Conservation (phyloP, 2,888 invertebrate species). For the Willowsia nigromaculata region DNA sequence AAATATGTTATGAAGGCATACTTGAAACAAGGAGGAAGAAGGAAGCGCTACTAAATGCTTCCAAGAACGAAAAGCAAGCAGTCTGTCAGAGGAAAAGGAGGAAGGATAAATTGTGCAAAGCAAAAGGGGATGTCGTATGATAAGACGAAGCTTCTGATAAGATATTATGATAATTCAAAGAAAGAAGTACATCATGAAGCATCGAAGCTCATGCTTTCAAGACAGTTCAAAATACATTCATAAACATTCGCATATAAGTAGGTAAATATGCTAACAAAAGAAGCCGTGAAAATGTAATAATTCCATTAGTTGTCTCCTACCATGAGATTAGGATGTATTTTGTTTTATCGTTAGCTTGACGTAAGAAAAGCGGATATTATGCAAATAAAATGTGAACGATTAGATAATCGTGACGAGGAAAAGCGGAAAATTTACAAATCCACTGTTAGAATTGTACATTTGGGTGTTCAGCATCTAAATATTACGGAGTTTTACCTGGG, state of each 20-base stretch:
- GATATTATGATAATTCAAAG: conserved; percentile 12
- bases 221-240: too few relatives aligned
- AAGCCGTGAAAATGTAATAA: not conserved
- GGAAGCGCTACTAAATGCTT: conserved; percentile 1
- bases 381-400: not conserved
- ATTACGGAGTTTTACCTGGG: conserved; percentile 73
- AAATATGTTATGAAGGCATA: not conserved
- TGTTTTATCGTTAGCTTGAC: not conserved
- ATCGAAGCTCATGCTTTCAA: too few relatives aligned
- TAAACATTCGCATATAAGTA: not conserved
- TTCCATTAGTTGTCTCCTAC: not conserved
- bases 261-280: not conserved
- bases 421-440: not conserved
- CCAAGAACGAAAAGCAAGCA: not conserved
- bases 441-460: not conserved
- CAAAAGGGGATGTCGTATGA: not conserved
- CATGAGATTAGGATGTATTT: too few relatives aligned
- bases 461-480: not conserved
- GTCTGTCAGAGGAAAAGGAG: not conserved
- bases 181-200: not conserved
- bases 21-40: not conserved
- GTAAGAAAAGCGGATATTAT: not conserved
- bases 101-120: conserved; percentile 5
- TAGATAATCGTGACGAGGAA: too few relatives aligned
- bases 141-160: conserved; percentile 1